phyloP scores from a whole-genome alignment of 2,113 vertebrate species.

The Chelonoidis abingdonii region DNA sequence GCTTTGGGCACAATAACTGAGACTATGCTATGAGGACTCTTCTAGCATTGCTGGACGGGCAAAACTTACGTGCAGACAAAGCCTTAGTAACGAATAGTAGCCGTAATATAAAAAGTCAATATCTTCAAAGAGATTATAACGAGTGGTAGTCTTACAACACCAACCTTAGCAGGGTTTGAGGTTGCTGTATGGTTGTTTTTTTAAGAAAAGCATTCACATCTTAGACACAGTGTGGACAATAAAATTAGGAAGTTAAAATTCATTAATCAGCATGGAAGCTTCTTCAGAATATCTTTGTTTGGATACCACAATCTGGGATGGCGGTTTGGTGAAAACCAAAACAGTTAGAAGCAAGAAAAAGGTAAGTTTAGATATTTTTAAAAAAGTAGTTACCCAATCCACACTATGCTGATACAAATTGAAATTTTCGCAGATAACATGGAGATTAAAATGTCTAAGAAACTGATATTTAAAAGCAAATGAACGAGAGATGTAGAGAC shows the following conservation, averaged over 20 bases:
- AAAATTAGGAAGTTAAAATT: background rate
- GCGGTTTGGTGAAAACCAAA: background rate
- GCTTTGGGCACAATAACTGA: background rate
- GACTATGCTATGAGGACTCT: accelerated
- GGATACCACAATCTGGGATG: background rate
- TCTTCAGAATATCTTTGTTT: background rate
- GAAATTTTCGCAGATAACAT: background rate
- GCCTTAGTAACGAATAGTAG: background rate
- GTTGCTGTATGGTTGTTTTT: background rate
- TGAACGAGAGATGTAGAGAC: slow-evolving; percentile 60
- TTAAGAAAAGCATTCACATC: background rate
- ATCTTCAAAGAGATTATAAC: background rate
- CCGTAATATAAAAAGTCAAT: background rate
- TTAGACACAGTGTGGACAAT: background rate
- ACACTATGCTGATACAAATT: background rate
- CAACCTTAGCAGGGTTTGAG: background rate
- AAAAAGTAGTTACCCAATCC: background rate
- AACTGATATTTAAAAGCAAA: slow-evolving; percentile 65
- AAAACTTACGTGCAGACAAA: background rate
- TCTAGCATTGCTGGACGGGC: background rate
- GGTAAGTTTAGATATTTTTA: slow-evolving; percentile 64
- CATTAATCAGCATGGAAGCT: background rate
- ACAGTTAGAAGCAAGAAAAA: slow-evolving; percentile 34
- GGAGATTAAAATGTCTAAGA: slow-evolving; percentile 55
- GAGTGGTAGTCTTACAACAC: background rate